Evolutionary conservation across 2,888 invertebrate species (phyloP).

Genomic region (Anodontia alba): DNA sequence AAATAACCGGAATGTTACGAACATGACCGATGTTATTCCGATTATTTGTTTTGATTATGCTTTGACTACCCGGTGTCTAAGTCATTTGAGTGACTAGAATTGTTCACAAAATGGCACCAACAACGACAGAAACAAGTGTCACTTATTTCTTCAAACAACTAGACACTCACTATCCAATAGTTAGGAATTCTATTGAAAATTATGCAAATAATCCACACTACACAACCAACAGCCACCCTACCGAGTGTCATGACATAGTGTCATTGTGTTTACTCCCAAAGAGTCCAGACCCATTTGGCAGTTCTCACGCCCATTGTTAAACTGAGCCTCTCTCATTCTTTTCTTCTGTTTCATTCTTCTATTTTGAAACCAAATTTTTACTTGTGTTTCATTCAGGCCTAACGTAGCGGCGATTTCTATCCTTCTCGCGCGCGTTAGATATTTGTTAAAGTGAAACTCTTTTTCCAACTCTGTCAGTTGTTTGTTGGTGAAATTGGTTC

Average conservation of each 20-base stretch:
- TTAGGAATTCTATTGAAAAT: conserved; percentile 49
- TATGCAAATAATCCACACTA: conserved; percentile 21
- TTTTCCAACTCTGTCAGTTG: conserved; percentile 99
- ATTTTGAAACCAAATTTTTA: conserved; percentile 86
- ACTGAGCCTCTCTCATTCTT: conserved; percentile 82
- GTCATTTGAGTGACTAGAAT: conserved; percentile 1
- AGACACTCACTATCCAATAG: conserved; percentile 1
- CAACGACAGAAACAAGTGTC: not conserved
- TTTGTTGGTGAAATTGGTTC: conserved; percentile 99
- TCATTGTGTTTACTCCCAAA: conserved; percentile 71
- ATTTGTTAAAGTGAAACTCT: conserved; percentile 99
- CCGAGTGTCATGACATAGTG: conserved; percentile 73
- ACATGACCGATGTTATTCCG: not conserved
- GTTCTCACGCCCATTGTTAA: conserved; percentile 69
- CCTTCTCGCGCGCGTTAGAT: conserved; percentile 97
- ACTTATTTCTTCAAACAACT: not conserved
- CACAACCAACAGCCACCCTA: conserved; percentile 24
- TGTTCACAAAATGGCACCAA: conserved; percentile 14
- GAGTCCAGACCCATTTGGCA: conserved; percentile 73
- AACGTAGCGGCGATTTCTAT: conserved; percentile 99
- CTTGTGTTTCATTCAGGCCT: conserved; percentile 97
- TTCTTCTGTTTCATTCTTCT: conserved; percentile 85
- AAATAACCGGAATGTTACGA: not conserved
- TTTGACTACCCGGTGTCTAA: not conserved
- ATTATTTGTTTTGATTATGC: conserved; percentile 15